phyloP scores from a whole-genome alignment of 2,113 vertebrate genomes.

The Taxidea taxus region DNA sequence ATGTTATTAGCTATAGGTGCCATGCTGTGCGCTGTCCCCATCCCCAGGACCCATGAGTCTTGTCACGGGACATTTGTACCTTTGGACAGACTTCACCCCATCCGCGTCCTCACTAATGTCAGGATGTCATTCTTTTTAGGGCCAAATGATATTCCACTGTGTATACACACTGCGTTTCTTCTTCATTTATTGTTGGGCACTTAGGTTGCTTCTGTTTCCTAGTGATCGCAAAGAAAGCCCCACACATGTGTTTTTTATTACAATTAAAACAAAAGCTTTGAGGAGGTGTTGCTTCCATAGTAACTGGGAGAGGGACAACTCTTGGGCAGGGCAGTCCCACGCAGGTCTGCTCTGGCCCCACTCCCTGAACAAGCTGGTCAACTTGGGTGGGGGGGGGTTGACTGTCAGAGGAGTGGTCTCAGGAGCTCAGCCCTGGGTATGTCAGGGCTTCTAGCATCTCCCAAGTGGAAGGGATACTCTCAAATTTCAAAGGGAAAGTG shows the following conservation, averaged over 20 bases:
- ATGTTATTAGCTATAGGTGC: not conserved
- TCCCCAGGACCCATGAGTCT: not conserved
- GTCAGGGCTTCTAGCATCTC: not conserved
- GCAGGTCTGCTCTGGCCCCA: not conserved
- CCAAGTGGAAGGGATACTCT: not conserved
- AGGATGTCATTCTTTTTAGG: not conserved
- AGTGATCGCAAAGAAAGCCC: not conserved
- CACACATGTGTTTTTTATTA: not conserved
- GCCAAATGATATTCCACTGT: not conserved
- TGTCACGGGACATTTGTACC: not conserved
- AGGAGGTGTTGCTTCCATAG: accelerated
- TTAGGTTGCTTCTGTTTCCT: not conserved
- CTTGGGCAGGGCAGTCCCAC: no score
- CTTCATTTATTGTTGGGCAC: not conserved
- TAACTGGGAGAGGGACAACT: not conserved
- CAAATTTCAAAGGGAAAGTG: no score
- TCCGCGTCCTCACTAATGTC: no score
- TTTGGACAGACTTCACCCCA: not conserved
- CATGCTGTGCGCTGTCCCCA: accelerated
- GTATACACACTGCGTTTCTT: not conserved
- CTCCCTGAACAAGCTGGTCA: no score
- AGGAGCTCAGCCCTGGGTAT: accelerated
- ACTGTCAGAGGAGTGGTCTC: accelerated
- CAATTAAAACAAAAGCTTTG: not conserved
- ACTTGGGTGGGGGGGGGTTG: not conserved